Evolutionary conservation across 2,113 vertebrate species (phyloP).

Genomic region (Uria aalge): DNA sequence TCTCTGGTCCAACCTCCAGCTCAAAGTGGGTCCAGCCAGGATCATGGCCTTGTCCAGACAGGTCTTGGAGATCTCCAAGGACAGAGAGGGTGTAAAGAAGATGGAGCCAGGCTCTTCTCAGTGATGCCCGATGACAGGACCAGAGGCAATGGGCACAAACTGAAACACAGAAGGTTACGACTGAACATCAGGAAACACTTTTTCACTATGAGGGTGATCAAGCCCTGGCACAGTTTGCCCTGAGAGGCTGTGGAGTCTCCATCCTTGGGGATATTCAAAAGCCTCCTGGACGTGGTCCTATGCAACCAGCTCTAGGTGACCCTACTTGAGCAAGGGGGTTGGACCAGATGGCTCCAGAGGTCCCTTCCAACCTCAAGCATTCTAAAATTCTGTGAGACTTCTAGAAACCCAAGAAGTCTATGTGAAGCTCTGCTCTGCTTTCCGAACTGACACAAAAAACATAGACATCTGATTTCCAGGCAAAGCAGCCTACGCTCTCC

Average conservation of each 20-base stretch:
- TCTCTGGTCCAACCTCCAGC: not conserved
- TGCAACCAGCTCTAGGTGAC: not conserved
- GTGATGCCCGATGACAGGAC: not conserved
- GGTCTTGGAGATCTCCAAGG: not conserved
- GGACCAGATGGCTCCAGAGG: not conserved
- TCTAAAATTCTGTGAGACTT: not conserved
- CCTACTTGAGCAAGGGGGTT: not conserved
- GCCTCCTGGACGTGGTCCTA: not conserved
- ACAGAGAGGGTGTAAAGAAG: not conserved
- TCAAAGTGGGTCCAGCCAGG: not conserved
- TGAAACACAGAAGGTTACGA: not conserved
- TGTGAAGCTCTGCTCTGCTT: not conserved
- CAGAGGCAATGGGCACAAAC: not conserved
- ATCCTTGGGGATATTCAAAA: not conserved
- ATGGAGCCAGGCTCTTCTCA: not conserved
- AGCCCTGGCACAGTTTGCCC: not conserved
- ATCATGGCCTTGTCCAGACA: not conserved
- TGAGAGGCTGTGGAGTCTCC: not conserved
- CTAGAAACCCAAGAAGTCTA: not conserved
- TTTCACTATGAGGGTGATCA: not conserved
- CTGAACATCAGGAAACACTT: not conserved
- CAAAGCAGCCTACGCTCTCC: not conserved
- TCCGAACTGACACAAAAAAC: not conserved
- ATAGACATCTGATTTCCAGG: not conserved
- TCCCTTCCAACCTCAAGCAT: not conserved